Evolutionary conservation across 1,140 invertebrate species (phyloP), one percentile per base, ranked within the genome.

Genomic region (Fopius arisanus): DNA sequence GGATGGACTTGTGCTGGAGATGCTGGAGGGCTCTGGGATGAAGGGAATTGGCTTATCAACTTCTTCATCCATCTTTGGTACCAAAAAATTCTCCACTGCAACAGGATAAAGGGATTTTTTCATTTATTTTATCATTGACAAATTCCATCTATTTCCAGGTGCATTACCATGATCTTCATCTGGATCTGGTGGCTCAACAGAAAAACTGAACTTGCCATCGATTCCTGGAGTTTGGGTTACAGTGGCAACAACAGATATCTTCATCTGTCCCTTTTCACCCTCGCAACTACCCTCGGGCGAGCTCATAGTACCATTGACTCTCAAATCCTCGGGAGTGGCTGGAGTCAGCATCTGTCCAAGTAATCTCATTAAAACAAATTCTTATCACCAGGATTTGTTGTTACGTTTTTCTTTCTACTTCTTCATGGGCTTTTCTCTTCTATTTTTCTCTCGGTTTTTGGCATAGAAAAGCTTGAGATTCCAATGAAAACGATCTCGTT

Each of bases 241-340:
- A 10, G 86, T 89, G 23, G 88, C 89, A 10, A 90, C 89, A n/a
- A 90, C 88, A 14, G 89, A 88, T 70, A 90, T 88, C 77, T 90
- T 89, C 14, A 90, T 86, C 76, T 90, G 89, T 14, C 90, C 82
- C 41, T 88, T 85, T 79, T 89, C 90, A 84, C 78, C 29, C 75
- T 84, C 51, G 83, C 79, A 5, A 83, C 59, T 29, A 59, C 23
- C 66, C 3, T 37, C 19, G n/a, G 51, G 29, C 3, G 63, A n/a
- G 63, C n/a, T 83, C 65, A 88, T 84, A 79, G 89, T 89, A 16
- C 83, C 89, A 10, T 85, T 79, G 66, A 82, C 82, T 79, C 86
- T 85, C 12, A 89, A 78, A 82, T 90, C 89, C 74, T 89, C 88
- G 4, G 88, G 86, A 21, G 86, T 88, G 6, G 89, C 89, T 16